Conservation (phyloP, 2,113 vertebrate genomes). For the Lonchura striata region DNA sequence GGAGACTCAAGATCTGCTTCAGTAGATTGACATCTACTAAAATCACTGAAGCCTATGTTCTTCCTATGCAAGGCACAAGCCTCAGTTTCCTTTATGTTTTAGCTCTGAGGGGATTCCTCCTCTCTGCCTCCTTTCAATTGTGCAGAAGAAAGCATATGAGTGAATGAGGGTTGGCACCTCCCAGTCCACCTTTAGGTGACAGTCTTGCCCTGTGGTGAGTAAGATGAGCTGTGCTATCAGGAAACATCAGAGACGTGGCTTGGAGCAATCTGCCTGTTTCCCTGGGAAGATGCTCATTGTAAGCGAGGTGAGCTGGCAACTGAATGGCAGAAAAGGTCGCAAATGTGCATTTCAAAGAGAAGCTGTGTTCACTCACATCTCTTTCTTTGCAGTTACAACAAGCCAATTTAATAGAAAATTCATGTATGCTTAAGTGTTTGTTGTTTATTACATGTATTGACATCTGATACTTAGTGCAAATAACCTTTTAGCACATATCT, state of each 20-base stretch:
- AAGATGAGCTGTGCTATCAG: neutral
- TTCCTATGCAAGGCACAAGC: neutral
- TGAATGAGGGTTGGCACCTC: neutral
- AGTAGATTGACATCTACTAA: neutral
- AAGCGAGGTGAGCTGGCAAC: neutral
- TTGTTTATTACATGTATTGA: neutral
- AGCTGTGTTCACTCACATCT: neutral
- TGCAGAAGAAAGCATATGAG: neutral
- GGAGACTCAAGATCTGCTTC: neutral
- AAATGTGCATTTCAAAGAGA: neutral
- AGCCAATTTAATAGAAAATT: neutral
- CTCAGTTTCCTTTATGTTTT: neutral
- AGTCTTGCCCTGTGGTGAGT: neutral
- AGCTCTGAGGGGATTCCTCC: neutral
- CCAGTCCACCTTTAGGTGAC: neutral
- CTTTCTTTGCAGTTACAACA: neutral
- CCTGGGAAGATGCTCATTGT: fast-evolving
- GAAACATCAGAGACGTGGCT: neutral
- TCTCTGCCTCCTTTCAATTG: neutral
- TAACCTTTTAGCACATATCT: neutral
- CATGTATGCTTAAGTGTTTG: neutral
- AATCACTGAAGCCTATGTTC: neutral
- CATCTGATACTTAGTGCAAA: neutral
- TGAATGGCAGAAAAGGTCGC: neutral
- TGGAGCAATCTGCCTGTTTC: neutral